A percentile compares a stretch with the other conserved stretches of the same genome.
Evolutionary conservation across 2,113 vertebrate species (phyloP).

Genomic region (Cyprichromis sp.): DNA sequence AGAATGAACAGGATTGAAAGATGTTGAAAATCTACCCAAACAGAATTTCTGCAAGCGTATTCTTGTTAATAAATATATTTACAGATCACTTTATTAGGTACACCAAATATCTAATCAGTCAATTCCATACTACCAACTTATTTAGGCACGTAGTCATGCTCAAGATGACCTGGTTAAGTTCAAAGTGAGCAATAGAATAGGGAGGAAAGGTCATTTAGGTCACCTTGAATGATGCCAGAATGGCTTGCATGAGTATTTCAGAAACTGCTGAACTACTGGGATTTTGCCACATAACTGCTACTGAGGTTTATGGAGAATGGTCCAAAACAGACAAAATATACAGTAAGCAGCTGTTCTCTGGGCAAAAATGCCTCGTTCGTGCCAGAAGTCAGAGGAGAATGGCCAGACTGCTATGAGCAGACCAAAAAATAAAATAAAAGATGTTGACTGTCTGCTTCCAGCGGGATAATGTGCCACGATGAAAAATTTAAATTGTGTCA

Average conservation of each 20-base stretch:
- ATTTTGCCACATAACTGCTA: background rate
- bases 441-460: background rate
- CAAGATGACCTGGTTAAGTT: background rate
- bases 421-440: background rate
- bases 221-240: background rate
- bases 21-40: background rate
- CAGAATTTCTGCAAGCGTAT: background rate
- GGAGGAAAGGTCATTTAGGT: background rate
- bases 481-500: accelerated
- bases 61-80: background rate
- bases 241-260: background rate
- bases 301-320: background rate
- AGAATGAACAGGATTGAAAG: background rate
- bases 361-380: accelerated
- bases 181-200: background rate
- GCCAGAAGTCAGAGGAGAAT: background rate
- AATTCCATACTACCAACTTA: background rate
- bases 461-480: background rate
- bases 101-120: background rate
- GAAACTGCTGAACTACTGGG: background rate
- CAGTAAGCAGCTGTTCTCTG: background rate
- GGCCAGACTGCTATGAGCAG: background rate
- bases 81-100: background rate
- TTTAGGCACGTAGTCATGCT: background rate
- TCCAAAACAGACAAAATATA: background rate